phyloP scores from a whole-genome alignment of 1,140 invertebrate genomes.

The Epicauta chinensis region DNA sequence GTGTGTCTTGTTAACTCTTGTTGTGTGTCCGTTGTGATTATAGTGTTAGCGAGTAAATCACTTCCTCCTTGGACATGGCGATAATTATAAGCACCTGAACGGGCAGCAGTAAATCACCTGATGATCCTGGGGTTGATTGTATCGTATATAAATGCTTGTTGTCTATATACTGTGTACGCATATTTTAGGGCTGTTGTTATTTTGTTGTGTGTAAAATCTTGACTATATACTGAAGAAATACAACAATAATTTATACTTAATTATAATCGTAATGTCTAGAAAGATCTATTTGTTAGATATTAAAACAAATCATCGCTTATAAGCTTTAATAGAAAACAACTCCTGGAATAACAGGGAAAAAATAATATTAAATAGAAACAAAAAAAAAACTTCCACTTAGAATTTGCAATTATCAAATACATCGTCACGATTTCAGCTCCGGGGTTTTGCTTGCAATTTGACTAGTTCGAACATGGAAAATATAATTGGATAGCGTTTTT shows the following conservation, averaged over 20 bases:
- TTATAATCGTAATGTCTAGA: neutral
- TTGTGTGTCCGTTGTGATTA: conserved; percentile 4
- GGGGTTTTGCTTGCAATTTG: too few species aligned
- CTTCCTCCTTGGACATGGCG: conserved; percentile 6
- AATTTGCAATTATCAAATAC: too few species aligned
- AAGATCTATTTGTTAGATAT: neutral
- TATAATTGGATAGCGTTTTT: too few species aligned
- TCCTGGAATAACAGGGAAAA: too few species aligned
- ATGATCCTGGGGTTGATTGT: conserved; percentile 6
- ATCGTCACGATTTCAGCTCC: too few species aligned
- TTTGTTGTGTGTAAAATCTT: neutral
- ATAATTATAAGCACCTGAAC: conserved; percentile 13
- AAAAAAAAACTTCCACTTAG: too few species aligned
- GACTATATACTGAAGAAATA: neutral
- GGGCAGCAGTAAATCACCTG: neutral
- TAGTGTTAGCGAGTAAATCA: conserved; percentile 3
- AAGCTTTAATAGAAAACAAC: too few species aligned
- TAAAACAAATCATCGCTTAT: too few species aligned
- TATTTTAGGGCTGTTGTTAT: conserved; percentile 4
- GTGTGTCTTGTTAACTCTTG: too few species aligned
- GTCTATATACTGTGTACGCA: neutral
- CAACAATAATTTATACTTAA: conserved; percentile 9
- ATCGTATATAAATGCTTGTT: neutral
- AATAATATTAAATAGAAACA: too few species aligned
- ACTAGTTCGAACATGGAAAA: too few species aligned